Conservation (phyloP, 2,113 vertebrate species). For the Callorhinus ursinus region DNA sequence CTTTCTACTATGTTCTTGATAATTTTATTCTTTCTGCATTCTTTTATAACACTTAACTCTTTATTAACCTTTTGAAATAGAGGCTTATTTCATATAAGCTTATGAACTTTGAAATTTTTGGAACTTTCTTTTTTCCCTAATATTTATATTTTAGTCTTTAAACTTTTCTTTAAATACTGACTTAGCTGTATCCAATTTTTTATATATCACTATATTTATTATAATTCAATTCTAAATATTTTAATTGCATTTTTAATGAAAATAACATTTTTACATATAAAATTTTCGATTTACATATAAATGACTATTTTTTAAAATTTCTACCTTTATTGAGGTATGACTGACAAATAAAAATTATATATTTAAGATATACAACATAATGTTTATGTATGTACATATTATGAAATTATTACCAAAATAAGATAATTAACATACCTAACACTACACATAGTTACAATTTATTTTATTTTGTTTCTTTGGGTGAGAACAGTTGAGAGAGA, state of each 20-base stretch:
- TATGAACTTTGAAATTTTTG: background rate
- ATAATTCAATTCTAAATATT: background rate
- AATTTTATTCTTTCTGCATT: background rate
- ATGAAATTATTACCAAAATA: background rate
- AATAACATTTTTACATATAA: background rate
- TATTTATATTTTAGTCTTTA: background rate
- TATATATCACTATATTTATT: background rate
- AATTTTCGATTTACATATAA: background rate
- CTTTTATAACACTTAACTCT: background rate
- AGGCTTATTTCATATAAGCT: background rate
- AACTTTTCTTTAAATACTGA: background rate
- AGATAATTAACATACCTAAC: background rate
- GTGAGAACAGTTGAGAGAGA: background rate
- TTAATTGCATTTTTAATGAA: background rate
- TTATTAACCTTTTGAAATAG: background rate
- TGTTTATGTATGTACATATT: background rate
- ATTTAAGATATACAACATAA: background rate
- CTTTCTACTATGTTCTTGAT: background rate
- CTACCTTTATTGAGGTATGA: background rate
- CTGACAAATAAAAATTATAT: background rate
- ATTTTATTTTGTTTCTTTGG: background rate
- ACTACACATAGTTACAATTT: background rate
- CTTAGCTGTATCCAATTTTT: background rate
- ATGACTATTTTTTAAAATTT: background rate
- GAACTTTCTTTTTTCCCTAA: background rate